Conservation (phyloP, 2,888 invertebrate species). For the Thecophora atra region DNA sequence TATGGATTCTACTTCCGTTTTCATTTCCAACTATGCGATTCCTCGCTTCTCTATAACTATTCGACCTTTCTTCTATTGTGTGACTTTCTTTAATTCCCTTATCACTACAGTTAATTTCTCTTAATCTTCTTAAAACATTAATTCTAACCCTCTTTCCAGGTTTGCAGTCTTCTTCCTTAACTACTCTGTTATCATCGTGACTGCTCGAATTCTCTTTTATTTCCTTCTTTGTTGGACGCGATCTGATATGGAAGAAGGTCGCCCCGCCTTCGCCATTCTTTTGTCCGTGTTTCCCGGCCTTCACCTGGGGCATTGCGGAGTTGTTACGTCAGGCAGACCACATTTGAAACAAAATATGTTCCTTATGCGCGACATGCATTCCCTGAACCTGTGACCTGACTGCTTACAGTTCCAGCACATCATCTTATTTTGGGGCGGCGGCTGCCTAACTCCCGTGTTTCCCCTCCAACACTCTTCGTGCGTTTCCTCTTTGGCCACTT, state of each 20-base stretch:
- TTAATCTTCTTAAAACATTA: no score
- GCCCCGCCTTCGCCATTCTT: conserved; percentile 5
- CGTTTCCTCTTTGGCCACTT: no score
- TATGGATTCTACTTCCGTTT: not conserved
- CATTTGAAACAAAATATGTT: conserved; percentile 29
- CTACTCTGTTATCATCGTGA: no score
- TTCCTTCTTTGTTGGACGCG: not conserved
- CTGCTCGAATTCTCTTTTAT: no score
- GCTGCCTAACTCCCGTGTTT: no score
- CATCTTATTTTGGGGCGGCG: no score
- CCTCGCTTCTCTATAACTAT: not conserved
- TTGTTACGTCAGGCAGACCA: conserved; percentile 1
- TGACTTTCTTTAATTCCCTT: not conserved
- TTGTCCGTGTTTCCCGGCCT: conserved; percentile 1
- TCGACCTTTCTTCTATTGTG: not conserved
- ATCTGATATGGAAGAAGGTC: not conserved
- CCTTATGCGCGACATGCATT: not conserved
- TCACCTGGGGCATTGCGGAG: conserved; percentile 25
- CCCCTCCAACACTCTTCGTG: no score
- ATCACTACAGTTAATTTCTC: not conserved
- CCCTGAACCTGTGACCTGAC: no score
- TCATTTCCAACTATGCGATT: not conserved
- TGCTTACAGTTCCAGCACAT: no score
- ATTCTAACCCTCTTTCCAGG: no score
- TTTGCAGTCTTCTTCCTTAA: no score